These are phyloP conservation scores for Polyergus mexicanus DNA, from an alignment of 1,140 invertebrate genomes.

Conservation along the genomic window DNA sequence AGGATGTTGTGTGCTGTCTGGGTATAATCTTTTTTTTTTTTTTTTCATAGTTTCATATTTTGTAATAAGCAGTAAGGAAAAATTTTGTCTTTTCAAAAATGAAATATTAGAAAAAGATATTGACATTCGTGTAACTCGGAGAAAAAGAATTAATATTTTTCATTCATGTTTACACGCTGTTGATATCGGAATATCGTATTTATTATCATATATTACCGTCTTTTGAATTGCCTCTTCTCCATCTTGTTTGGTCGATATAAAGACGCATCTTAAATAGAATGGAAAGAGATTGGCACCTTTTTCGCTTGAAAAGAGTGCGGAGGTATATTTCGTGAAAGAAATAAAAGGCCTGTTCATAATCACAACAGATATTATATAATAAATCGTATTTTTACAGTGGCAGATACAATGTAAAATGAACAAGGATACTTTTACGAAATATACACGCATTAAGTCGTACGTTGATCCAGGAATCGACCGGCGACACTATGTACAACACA, in stretches of 20 bases:
- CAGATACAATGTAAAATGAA: constrained; percentile 84
- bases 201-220: too few relatives aligned
- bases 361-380: constrained; percentile 85
- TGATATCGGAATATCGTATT: too few relatives aligned
- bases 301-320: constrained; percentile 2
- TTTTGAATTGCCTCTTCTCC: not conserved
- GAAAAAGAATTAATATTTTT: not conserved
- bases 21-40: too few relatives aligned
- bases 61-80: not conserved
- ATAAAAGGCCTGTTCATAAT: constrained; percentile 75
- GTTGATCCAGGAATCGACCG: constrained; percentile 80
- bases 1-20: too few relatives aligned
- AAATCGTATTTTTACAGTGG: constrained; percentile 84
- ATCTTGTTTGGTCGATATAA: not conserved
- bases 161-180: too few relatives aligned
- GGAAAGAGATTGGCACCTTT: not conserved
- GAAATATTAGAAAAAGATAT: constrained; percentile 1
- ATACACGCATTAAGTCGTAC: constrained; percentile 82
- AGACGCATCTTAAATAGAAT: not conserved
- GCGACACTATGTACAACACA: constrained; percentile 81
- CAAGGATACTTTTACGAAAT: constrained; percentile 82
- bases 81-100: not conserved
- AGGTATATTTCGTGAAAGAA: not conserved
- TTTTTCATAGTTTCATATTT: not conserved
- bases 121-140: not conserved